Conservation (phyloP, 2,888 invertebrate species). For the Drosophila seclusa region DNA sequence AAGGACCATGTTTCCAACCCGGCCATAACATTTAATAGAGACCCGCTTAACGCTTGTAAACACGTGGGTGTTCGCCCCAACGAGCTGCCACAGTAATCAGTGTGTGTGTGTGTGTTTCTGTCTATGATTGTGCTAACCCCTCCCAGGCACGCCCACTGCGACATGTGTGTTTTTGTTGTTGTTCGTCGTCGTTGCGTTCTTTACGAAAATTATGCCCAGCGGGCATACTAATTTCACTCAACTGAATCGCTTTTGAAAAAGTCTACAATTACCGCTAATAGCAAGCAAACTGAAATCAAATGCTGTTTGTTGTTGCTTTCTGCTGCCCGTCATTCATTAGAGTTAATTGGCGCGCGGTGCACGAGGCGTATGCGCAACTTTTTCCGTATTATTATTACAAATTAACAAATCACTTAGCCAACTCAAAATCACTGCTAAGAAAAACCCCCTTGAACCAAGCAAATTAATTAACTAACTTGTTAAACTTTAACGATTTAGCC, state of each 20-base stretch:
- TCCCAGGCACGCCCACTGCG: constrained; percentile 42
- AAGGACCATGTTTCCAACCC: constrained; percentile 55
- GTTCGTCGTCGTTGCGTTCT: constrained; percentile 32
- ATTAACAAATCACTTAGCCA: constrained; percentile 75
- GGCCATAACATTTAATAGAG: constrained; percentile 74
- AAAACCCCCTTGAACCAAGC: constrained; percentile 42
- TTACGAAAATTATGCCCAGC: constrained; percentile 68
- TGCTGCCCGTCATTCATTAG: constrained; percentile 58
- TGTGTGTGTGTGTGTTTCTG: constrained; percentile 19
- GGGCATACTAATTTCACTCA: constrained; percentile 78
- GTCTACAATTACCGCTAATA: constrained; percentile 76
- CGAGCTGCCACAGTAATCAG: constrained; percentile 42
- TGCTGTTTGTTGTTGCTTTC: constrained; percentile 8
- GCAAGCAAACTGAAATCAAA: constrained; percentile 65
- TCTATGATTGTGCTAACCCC: constrained; percentile 6
- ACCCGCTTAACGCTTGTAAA: constrained; percentile 77
- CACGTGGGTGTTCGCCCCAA: constrained; percentile 55
- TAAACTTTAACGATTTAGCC: constrained; percentile 67
- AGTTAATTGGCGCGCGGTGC: constrained; percentile 57
- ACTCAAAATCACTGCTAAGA: constrained; percentile 24
- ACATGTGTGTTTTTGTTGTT: constrained; percentile 15
- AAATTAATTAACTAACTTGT: constrained; percentile 74
- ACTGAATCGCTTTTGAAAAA: constrained; percentile 60
- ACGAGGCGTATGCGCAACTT: constrained; percentile 57
- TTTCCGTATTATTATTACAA: constrained; percentile 51